phyloP scores from a whole-genome alignment of 1,140 invertebrate species.

The Scaptomyza graminum region DNA sequence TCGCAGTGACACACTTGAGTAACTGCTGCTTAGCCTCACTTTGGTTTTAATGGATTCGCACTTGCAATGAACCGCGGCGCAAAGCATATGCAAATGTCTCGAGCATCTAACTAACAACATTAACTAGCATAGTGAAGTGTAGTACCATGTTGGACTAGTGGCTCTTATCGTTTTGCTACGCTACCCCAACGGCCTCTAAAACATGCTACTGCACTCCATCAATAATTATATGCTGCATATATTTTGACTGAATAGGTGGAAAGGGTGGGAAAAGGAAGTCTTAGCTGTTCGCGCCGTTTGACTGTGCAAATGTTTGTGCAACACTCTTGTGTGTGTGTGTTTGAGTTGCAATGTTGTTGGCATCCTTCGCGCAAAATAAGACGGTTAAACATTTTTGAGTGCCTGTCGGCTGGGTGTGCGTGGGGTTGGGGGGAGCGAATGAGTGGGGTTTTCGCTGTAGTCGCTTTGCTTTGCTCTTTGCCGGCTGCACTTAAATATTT shows the following conservation, averaged over 20 bases:
- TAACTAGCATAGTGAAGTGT: constrained; percentile 64
- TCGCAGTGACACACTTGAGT: not conserved
- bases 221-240: constrained; percentile 80
- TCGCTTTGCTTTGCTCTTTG: constrained; percentile 76
- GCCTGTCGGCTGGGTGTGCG: constrained; percentile 21
- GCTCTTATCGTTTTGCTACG: constrained; percentile 56
- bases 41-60: constrained; percentile 78
- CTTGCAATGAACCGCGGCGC: constrained; percentile 73
- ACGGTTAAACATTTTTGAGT: constrained; percentile 75
- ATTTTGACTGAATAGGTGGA: constrained; percentile 49
- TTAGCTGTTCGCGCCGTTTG: constrained; percentile 58
- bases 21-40: constrained; percentile 35
- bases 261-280: not conserved
- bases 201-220: constrained; percentile 60
- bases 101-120: constrained; percentile 78
- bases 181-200: constrained; percentile 26
- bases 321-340: constrained; percentile 42
- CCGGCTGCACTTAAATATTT: constrained; percentile 78
- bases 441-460: constrained; percentile 2
- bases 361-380: constrained; percentile 67
- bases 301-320: constrained; percentile 75
- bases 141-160: not conserved
- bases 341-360: constrained; percentile 25
- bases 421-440: no score
- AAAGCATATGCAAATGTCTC: constrained; percentile 79